These are phyloP conservation scores for Scylla paramamosain DNA, from an alignment of 1,140 invertebrate genomes.

Conservation along the genomic window DNA sequence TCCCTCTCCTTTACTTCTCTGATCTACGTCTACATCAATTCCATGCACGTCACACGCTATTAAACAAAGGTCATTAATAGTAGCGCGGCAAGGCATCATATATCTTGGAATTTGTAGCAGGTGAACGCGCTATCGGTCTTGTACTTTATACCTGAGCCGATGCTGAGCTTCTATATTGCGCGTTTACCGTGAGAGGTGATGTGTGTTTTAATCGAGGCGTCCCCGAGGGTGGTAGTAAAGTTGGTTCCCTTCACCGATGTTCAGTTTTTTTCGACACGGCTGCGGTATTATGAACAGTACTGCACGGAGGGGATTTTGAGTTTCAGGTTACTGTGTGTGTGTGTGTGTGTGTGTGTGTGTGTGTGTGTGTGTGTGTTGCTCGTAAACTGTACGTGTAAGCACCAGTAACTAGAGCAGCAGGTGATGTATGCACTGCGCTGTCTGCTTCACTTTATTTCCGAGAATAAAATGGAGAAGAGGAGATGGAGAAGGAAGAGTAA, in stretches of 20 bases:
- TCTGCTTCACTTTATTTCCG: too few species aligned
- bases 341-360: conserved; percentile 25
- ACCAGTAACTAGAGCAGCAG: too few species aligned
- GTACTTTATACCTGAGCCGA: neutral
- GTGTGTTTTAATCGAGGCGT: too few species aligned
- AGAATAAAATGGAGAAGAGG: too few species aligned
- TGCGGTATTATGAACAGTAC: too few species aligned
- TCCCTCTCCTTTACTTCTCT: neutral
- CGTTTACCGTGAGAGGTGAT: too few species aligned
- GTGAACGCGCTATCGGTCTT: neutral
- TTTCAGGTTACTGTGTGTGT: neutral
- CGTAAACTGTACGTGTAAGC: neutral
- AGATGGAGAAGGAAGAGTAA: neutral
- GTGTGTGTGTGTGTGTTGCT: conserved; percentile 31
- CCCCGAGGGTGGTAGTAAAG: too few species aligned
- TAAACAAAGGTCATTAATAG: neutral
- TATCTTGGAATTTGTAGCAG: neutral
- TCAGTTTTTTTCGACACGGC: too few species aligned
- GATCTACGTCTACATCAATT: neutral
- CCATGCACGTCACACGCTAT: neutral
- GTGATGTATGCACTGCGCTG: too few species aligned
- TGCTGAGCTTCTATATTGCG: neutral
- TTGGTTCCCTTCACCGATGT: too few species aligned
- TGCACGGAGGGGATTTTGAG: too few species aligned
- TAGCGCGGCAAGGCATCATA: neutral